These are phyloP conservation scores for Clanis bilineata DNA, from an alignment of 2,888 invertebrate genomes.

Conservation along the genomic window DNA sequence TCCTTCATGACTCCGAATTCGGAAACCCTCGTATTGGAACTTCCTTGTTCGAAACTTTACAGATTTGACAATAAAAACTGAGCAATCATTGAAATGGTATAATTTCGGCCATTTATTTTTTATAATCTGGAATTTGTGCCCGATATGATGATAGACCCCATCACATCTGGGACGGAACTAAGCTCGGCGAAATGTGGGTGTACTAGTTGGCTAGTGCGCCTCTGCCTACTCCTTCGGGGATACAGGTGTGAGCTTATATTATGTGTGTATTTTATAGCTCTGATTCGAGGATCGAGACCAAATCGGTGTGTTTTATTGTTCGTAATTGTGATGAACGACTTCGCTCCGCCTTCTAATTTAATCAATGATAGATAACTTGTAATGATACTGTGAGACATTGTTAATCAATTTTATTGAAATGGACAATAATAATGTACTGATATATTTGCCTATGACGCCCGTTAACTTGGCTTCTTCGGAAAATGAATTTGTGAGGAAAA, in stretches of 20 bases:
- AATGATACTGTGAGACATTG: neutral
- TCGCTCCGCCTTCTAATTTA: neutral
- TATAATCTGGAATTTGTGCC: too few species aligned
- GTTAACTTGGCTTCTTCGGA: too few species aligned
- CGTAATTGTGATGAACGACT: neutral
- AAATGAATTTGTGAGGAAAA: too few species aligned
- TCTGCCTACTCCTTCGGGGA: too few species aligned
- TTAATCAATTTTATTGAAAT: neutral
- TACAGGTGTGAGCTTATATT: too few species aligned
- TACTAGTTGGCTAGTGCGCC: too few species aligned
- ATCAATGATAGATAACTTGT: neutral
- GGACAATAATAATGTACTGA: too few species aligned
- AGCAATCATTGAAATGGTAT: neutral
- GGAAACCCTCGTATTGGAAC: neutral
- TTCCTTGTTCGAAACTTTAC: neutral
- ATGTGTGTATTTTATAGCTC: neutral
- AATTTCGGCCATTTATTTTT: neutral
- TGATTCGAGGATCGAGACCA: neutral
- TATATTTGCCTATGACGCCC: too few species aligned
- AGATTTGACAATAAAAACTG: neutral
- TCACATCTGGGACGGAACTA: too few species aligned
- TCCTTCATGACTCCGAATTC: neutral
- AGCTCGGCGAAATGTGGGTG: too few species aligned
- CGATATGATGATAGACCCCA: too few species aligned
- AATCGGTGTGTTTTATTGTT: constrained; percentile 2